Evolutionary conservation across 2,113 vertebrate species (phyloP).

Genomic region (Addax nasomaculatus): DNA sequence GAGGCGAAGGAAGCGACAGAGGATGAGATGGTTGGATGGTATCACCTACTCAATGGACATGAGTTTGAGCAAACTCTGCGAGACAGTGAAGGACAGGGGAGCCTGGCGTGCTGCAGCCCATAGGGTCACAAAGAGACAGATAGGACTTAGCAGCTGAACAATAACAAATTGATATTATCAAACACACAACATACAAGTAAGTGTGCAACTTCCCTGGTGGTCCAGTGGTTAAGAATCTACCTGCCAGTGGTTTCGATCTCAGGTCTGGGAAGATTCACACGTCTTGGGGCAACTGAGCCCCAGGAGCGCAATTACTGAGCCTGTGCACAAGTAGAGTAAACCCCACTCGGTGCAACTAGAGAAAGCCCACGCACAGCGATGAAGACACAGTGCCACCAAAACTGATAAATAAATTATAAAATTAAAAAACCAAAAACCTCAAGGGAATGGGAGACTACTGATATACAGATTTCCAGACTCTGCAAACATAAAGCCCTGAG

Average conservation of each 20-base stretch:
- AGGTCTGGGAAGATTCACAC: neutral
- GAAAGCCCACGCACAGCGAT: fast-evolving
- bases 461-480: neutral
- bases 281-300: neutral
- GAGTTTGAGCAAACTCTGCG: neutral
- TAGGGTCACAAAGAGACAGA: neutral
- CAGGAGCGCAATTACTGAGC: neutral
- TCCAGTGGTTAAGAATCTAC: neutral
- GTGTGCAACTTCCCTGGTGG: neutral
- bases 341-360: neutral
- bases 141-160: neutral
- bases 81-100: neutral
- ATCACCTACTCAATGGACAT: neutral
- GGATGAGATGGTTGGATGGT: neutral
- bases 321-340: neutral
- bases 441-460: neutral
- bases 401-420: neutral
- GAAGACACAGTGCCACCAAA: neutral
- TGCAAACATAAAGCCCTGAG: neutral
- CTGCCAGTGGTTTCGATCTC: neutral
- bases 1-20: neutral
- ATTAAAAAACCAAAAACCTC: neutral
- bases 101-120: neutral
- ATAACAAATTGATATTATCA: neutral
- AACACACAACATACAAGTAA: neutral